Conservation (phyloP, 2,888 invertebrate genomes). For the Euspilapteryx auroguttella region DNA sequence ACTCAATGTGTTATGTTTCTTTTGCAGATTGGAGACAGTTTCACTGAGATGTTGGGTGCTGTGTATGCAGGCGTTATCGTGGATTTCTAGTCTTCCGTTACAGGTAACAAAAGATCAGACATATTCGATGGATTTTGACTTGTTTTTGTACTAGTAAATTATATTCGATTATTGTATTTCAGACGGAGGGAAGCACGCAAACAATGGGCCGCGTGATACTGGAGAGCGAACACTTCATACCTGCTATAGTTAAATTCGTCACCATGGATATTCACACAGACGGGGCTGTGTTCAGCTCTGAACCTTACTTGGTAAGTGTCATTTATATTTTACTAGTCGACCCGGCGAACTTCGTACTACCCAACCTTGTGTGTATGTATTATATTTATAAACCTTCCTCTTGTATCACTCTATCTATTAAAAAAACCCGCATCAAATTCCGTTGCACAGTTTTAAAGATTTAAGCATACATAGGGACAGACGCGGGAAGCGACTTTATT, state of each 20-base stretch:
- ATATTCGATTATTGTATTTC: neutral
- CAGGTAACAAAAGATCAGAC: conserved; percentile 18
- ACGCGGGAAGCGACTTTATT: too few species aligned
- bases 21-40: conserved; percentile 35
- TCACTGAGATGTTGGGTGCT: conserved; percentile 75
- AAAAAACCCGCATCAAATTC: neutral
- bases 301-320: conserved; percentile 37
- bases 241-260: conserved; percentile 67
- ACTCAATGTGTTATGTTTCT: too few species aligned
- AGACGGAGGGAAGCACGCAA: conserved; percentile 46
- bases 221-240: conserved; percentile 67
- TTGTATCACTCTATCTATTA: neutral
- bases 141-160: neutral
- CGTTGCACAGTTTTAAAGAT: too few species aligned
- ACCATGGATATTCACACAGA: conserved; percentile 60
- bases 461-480: too few species aligned
- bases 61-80: conserved; percentile 73
- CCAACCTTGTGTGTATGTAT: too few species aligned
- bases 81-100: conserved; percentile 65
- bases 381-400: too few species aligned
- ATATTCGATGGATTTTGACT: neutral
- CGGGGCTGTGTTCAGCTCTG: conserved; percentile 33
- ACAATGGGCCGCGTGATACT: conserved; percentile 67
- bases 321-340: neutral
- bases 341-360: too few species aligned